These are phyloP conservation scores for Sminthurinus aureus DNA, from an alignment of 2,888 invertebrate species.

Conservation along the genomic window DNA sequence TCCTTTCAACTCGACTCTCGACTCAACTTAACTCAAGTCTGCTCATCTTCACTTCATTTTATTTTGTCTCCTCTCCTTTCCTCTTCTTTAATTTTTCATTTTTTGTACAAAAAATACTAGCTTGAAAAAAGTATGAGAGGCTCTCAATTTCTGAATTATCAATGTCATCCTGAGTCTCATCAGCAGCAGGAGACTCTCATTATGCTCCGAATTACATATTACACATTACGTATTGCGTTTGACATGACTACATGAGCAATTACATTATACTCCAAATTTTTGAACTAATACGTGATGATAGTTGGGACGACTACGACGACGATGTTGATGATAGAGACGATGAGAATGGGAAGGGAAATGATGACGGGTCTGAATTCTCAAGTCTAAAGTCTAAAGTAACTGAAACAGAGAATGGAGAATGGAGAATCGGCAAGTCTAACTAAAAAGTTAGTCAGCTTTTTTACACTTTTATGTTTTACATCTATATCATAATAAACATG, in stretches of 20 bases:
- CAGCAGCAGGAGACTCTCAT: constrained; percentile 21
- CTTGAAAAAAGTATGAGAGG: not conserved
- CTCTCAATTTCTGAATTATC: constrained; percentile 34
- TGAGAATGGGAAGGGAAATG: no score
- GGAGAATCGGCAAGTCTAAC: no score
- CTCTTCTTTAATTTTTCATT: constrained; percentile 1
- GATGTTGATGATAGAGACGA: not conserved
- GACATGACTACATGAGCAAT: not conserved
- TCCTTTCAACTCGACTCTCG: constrained; percentile 2
- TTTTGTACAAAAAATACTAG: not conserved
- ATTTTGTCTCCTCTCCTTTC: not conserved
- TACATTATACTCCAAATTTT: not conserved
- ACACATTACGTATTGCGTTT: constrained; percentile 6
- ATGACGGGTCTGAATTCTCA: no score
- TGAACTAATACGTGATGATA: not conserved
- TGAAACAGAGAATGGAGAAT: no score
- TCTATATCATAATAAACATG: no score
- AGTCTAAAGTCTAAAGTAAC: no score
- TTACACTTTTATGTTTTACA: no score
- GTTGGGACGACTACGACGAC: constrained; percentile 9
- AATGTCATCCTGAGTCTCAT: not conserved
- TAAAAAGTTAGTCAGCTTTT: no score
- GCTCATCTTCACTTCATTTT: not conserved
- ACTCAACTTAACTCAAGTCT: not conserved
- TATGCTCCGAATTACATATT: constrained; percentile 10